Evolutionary conservation across 2,888 invertebrate genomes (phyloP), one percentile per base, ranked within the genome.

Genomic region (Papilio gigon): DNA sequence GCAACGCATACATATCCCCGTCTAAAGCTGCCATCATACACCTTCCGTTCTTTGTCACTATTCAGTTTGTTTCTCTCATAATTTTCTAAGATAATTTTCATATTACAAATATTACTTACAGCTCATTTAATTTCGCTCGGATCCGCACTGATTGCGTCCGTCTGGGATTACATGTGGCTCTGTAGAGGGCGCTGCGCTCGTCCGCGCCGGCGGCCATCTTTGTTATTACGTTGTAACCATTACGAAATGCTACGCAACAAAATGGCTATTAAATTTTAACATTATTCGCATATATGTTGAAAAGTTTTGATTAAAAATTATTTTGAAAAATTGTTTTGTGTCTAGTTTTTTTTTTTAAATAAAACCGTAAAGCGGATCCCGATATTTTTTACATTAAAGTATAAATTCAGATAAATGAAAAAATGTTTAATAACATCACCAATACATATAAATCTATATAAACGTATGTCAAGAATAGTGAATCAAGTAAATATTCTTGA

Each of bases 81-180:
- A 53, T 27, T 53, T 27, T 27, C 50, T 27, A 8, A 27, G 8
- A n/a, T 53, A 27, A n/a, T 27, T 40, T 59, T 59, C 14, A 20
- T 8, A 37, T 59, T 35, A 37, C 17, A 37, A 37, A 37, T 37
- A 35, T 22, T 61, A 27, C 37, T 40, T 42, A 42, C 25, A 14
- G 20, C 25, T 60, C 40, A 60, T 60, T 53, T n/a, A 50, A 60
- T 40, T 40, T 40, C 27, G 42, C 40, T 42, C n/a, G 40, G 40
- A 8, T 40, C 42, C n/a, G 27, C 22, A 25, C 40, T 40, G 25
- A 60, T 40, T 40, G 40, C 60, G 25, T 25, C 60, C 60, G 60
- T 27, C 40, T 60, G 60, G 60, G 40, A 37, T 59, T 59, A 25
- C 27, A 40, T 60, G 60, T 60, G 25, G 20, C 8, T n/a, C n/a